Evolutionary conservation across 35 echinoderm and acorn worm species (phyloP).

Genomic region (Lytechinus variegatus): DNA sequence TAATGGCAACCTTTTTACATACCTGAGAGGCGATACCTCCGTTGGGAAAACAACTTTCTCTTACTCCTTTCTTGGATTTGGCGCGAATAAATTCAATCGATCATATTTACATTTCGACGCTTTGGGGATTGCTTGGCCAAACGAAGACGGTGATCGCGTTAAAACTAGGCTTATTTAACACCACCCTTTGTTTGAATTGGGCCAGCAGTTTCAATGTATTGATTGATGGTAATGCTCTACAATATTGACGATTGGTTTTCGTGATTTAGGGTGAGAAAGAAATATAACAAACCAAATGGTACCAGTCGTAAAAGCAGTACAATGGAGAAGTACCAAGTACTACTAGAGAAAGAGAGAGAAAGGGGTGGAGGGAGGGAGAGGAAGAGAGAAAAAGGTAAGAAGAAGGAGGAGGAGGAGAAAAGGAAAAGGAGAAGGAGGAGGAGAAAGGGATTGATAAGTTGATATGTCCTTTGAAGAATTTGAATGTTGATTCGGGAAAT

Average conservation of each 20-base stretch:
- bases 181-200: neutral
- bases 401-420: too few species aligned
- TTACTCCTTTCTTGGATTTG: too few species aligned
- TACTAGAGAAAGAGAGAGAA: neutral
- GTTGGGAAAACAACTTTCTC: too few species aligned
- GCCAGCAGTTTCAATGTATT: neutral
- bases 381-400: neutral
- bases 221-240: neutral
- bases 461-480: too few species aligned
- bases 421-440: too few species aligned
- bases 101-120: neutral
- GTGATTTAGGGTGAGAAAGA: too few species aligned
- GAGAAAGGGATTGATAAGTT: too few species aligned
- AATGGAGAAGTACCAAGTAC: too few species aligned
- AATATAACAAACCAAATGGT: neutral
- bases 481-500: too few species aligned
- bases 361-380: neutral
- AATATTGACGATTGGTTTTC: neutral
- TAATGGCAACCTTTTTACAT: too few species aligned
- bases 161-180: neutral
- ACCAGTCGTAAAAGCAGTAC: neutral
- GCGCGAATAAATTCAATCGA: neutral
- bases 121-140: neutral
- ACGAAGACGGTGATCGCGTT: neutral
- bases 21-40: too few species aligned